Percentiles rank a stretch among this genome's conserved stretches.
These are phyloP conservation scores for Eristalis arbustorum DNA, from an alignment of 2,888 invertebrate genomes.

Conservation along the genomic window DNA sequence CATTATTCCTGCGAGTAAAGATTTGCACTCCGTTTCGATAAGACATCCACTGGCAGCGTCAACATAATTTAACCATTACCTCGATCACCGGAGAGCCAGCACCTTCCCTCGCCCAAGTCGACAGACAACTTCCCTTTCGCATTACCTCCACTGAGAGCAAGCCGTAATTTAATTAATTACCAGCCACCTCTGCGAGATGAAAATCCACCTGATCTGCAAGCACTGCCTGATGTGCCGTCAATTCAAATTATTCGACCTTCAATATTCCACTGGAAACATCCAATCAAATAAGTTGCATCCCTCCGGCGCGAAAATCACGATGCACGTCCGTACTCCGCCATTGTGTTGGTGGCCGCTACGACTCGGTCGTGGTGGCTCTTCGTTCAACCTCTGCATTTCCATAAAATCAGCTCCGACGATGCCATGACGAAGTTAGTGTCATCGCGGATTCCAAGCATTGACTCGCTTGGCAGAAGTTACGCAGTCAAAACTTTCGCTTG, in stretches of 20 bases:
- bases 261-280: not conserved
- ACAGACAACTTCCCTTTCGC: not conserved
- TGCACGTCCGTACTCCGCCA: not conserved
- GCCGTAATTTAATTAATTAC: not conserved
- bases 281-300: not conserved
- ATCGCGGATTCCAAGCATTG: not conserved
- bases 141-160: not conserved
- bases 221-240: not conserved
- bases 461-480: not conserved
- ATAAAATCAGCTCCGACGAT: not conserved
- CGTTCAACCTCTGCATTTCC: not conserved
- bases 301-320: not conserved
- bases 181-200: not conserved
- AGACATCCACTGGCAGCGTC: not conserved
- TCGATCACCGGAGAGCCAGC: not conserved
- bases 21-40: not conserved
- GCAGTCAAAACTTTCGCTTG: not conserved
- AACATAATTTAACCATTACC: not conserved
- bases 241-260: not conserved
- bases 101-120: not conserved
- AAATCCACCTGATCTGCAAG: not conserved
- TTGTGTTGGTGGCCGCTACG: not conserved
- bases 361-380: not conserved
- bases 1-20: not conserved
- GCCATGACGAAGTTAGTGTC: not conserved